phyloP scores from a whole-genome alignment of 2,797 vertebrate species.

The Amazona ochrocephala region DNA sequence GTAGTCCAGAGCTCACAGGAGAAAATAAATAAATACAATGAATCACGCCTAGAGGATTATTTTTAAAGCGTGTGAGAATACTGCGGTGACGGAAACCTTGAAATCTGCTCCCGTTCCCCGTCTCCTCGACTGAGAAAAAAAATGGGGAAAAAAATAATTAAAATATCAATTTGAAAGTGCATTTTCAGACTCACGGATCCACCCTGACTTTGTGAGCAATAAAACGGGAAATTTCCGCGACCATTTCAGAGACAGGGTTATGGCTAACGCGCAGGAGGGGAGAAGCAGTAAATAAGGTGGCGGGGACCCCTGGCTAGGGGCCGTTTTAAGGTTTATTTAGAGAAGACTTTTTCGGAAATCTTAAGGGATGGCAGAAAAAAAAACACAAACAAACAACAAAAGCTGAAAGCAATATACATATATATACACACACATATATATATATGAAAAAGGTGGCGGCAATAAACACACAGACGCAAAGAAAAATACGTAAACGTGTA shows the following conservation, averaged over 20 bases:
- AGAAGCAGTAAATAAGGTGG: neutral
- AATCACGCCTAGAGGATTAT: neutral
- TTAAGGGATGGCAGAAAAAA: neutral
- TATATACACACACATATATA: neutral
- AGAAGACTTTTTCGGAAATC: neutral
- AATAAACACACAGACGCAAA: neutral
- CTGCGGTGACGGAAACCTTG: neutral
- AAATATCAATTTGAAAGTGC: neutral
- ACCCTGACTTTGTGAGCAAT: neutral
- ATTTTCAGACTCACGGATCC: neutral
- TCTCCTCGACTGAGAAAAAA: neutral
- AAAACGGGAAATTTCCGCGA: neutral
- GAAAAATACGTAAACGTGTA: neutral
- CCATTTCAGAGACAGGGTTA: neutral
- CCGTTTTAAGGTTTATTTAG: neutral
- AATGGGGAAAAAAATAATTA: neutral
- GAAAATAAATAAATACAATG: neutral
- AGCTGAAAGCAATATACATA: neutral
- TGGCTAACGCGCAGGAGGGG: neutral
- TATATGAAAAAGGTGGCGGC: fast-evolving
- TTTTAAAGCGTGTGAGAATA: neutral
- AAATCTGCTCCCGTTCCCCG: neutral
- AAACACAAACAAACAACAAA: neutral
- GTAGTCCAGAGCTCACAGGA: neutral
- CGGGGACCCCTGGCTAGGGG: neutral